Evolutionary conservation across 1,140 invertebrate genomes (phyloP), one percentile per base, ranked within the genome.

Genomic region (Drosophila parvula): DNA sequence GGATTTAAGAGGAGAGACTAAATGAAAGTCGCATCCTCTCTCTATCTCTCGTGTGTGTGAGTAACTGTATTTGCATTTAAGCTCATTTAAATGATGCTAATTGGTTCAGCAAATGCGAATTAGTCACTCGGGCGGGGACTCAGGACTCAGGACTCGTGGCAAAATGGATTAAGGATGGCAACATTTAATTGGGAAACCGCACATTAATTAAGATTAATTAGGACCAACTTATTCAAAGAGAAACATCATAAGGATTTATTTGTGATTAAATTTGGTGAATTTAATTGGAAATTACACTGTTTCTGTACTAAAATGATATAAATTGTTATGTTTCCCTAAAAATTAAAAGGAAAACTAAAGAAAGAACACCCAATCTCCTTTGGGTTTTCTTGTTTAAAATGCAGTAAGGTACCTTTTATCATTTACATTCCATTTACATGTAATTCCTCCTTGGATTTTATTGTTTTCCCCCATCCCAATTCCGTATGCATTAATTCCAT

Each of bases 11-110:
- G 44, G 12, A 22, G 57, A 22, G 57, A 22, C 38, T 32, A 32
- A 40, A 38, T 36, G 30, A 51, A 61, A 50, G 40, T 55, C 11
- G 22, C 16, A 53, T 53, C n/a, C 48, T 34, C 11, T 34, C 16
- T 8, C 10, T 36, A 2, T 34, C 5, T 47, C 4, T 41, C 5
- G n/a, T n/a, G 3, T 11, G 28, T 27, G 34, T 38, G 12, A 36
- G 47, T 51, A n/a, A n/a, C n/a, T n/a, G n/a, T 36, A 16, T 53
- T 22, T 53, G 32, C 16, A 58, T 65, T 76, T 65, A 65, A 77
- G 73, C 60, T 76, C 22, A 68, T 77, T 74, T 62, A 62, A 73
- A 62, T 44, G 38, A 56, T 43, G 43, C 36, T 71, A 69, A 78
- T 62, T 69, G 63, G 38, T 44, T 57, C 40, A 41, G 48, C 61